A percentile compares a stretch with the other conserved stretches of the same genome.
These are phyloP conservation scores for Proteles cristata DNA, from an alignment of 2,113 vertebrate species.

Conservation along the genomic window DNA sequence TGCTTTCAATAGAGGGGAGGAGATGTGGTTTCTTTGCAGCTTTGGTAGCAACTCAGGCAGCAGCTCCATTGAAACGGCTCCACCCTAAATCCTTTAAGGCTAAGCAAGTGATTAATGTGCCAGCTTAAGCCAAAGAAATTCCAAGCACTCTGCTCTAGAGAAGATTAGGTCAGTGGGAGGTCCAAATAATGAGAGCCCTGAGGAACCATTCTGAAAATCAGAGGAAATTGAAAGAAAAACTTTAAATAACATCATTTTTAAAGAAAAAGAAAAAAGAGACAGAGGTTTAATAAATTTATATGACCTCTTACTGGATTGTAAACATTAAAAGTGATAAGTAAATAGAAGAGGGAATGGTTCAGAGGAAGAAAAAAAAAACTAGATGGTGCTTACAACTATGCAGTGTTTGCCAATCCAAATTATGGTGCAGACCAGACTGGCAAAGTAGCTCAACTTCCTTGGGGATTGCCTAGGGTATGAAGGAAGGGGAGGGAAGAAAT, in stretches of 20 bases:
- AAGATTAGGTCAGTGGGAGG: slow-evolving; percentile 62
- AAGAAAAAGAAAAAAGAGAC: neutral
- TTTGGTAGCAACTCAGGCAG: neutral
- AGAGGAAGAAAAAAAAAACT: neutral
- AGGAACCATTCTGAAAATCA: slow-evolving; percentile 54
- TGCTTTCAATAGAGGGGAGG: slow-evolving; percentile 13
- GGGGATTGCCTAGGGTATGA: neutral
- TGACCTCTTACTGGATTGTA: slow-evolving; percentile 11
- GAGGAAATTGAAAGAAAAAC: slow-evolving; percentile 27
- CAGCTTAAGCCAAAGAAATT: slow-evolving; percentile 19
- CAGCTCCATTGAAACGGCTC: neutral
- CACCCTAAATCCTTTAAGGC: neutral
- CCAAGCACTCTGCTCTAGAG: neutral
- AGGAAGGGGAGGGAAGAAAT: neutral
- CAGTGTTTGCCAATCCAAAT: neutral
- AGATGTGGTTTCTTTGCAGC: neutral
- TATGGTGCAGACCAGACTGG: neutral
- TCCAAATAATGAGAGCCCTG: slow-evolving; percentile 50
- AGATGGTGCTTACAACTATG: neutral
- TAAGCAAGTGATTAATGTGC: slow-evolving; percentile 43
- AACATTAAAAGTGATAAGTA: slow-evolving; percentile 45
- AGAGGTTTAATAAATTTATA: slow-evolving; percentile 13
- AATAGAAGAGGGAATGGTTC: neutral
- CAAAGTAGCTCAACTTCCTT: slow-evolving; percentile 11
- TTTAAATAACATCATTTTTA: slow-evolving; percentile 54